Evolutionary conservation across 1,140 invertebrate species (phyloP), one percentile per base, ranked within the genome.

Genomic region (Coenobita brevimanus): DNA sequence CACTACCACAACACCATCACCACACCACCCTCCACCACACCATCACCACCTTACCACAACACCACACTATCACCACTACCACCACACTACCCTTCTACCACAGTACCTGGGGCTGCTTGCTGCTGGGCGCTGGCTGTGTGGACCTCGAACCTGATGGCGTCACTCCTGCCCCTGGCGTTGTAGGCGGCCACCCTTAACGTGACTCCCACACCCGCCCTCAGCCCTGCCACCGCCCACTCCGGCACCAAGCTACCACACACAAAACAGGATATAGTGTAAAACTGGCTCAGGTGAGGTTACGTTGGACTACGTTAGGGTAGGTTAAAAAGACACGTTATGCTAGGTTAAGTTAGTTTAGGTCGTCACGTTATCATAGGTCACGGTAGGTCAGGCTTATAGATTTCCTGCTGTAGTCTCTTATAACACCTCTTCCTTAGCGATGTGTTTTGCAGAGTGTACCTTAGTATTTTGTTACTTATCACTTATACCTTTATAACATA

Each of bases 81-180:
- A 17, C 38, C 60, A 33, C 27, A 0, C 27, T 27, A 30, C 30
- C 79, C 33, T 8, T 21, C 38, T 46, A 1, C 21, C 27, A 15
- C 78, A 2, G 13, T 30, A 75, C 82, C 82, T 54, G 84, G 84
- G 0, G 75, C 84, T 0, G 84, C 76, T 41, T 80, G 75, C 0
- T 87, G 84, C 24, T 87, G 76, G 43, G 84, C 76, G 62, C 76
- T 87, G 13, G 84, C 84, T 3, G 84, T 87, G 76, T 87, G 84
- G 1, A 87, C 75, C 78, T 87, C 84, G 3, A 87, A 41, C 2
- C 84, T 60, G 21, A 80, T 57, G 76, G 71, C 84, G 27, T 87
- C 84, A 30, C 76, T 81, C 15, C 76, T 57, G 3, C 84, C 84
- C 4, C 84, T 57, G 2, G 43, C 30, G 76, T 87, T 87, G 76